These are phyloP conservation scores for Forbesichthys agassizii DNA, from an alignment of 2,113 vertebrate species.

Conservation along the genomic window DNA sequence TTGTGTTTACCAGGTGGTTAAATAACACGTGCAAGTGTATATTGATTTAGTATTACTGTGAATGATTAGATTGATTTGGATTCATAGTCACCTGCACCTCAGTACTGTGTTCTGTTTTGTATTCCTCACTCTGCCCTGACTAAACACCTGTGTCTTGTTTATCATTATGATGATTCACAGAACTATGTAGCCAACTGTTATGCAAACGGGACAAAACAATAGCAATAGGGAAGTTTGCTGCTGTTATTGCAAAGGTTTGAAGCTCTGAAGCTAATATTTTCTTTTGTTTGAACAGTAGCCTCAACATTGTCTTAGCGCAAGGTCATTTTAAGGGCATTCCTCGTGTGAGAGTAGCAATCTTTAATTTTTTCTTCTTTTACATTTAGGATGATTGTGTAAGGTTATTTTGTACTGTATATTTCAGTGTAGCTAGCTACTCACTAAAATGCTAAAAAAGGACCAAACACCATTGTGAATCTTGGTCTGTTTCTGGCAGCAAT, in stretches of 20 bases:
- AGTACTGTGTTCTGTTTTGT: not conserved
- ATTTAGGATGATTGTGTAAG: too few relatives aligned
- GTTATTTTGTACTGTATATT: too few relatives aligned
- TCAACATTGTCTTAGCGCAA: not conserved
- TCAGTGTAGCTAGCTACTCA: too few relatives aligned
- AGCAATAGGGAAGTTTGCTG: not conserved
- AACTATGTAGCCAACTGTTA: slow-evolving; percentile 1
- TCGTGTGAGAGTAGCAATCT: not conserved
- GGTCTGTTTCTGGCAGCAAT: not conserved
- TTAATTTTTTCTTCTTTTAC: too few relatives aligned
- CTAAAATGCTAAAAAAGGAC: not conserved
- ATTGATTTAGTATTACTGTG: not conserved
- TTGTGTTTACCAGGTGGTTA: too few relatives aligned
- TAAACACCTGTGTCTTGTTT: slow-evolving; percentile 2
- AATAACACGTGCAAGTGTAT: too few relatives aligned
- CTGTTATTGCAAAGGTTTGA: not conserved
- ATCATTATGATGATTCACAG: not conserved
- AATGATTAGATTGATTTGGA: slow-evolving; percentile 1
- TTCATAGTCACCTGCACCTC: slow-evolving; percentile 3
- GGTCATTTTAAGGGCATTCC: not conserved
- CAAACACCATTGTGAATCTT: not conserved
- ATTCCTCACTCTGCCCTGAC: slow-evolving; percentile 1
- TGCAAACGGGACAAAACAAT: slow-evolving; percentile 19
- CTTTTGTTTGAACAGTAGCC: not conserved
- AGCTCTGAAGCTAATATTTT: not conserved